These are phyloP conservation scores for Pseudochaenichthys georgianus DNA, from an alignment of 2,797 vertebrate genomes.

Conservation along the genomic window DNA sequence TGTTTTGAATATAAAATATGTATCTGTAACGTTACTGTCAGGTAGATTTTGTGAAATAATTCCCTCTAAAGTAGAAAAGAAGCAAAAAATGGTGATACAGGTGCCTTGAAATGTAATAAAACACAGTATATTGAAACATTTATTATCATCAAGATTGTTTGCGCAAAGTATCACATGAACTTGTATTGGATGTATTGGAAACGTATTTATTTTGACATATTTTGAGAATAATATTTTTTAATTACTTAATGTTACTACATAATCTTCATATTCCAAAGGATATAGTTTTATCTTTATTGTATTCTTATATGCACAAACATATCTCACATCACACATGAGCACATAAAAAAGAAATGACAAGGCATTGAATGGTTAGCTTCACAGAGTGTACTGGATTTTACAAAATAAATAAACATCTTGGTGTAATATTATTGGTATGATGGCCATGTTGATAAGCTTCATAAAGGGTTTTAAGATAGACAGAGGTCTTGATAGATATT, in stretches of 20 bases:
- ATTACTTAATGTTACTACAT: conserved; percentile 32
- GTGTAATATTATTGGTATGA: conserved; percentile 27
- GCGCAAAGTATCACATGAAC: neutral
- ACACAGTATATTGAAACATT: neutral
- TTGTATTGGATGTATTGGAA: conserved; percentile 61
- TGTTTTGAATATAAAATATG: neutral
- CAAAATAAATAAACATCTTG: conserved; percentile 59
- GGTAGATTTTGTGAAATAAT: neutral
- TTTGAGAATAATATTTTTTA: conserved; percentile 44
- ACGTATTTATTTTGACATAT: conserved; percentile 57
- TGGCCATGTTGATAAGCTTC: conserved; percentile 33
- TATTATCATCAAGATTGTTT: neutral
- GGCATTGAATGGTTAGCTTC: conserved; percentile 40
- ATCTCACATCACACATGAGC: conserved; percentile 15
- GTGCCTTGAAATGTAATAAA: neutral
- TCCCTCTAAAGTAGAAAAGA: neutral
- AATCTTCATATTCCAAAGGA: conserved; percentile 11
- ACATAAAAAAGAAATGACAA: conserved; percentile 27
- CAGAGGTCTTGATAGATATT: neutral
- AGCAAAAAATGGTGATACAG: neutral
- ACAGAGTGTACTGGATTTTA: conserved; percentile 36
- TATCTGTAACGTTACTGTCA: neutral
- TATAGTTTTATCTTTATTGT: conserved; percentile 28
- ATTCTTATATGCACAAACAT: conserved; percentile 22
- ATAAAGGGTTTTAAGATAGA: neutral